Evolutionary conservation across 2,113 vertebrate species (phyloP).

Genomic region (Camelus dromedarius): DNA sequence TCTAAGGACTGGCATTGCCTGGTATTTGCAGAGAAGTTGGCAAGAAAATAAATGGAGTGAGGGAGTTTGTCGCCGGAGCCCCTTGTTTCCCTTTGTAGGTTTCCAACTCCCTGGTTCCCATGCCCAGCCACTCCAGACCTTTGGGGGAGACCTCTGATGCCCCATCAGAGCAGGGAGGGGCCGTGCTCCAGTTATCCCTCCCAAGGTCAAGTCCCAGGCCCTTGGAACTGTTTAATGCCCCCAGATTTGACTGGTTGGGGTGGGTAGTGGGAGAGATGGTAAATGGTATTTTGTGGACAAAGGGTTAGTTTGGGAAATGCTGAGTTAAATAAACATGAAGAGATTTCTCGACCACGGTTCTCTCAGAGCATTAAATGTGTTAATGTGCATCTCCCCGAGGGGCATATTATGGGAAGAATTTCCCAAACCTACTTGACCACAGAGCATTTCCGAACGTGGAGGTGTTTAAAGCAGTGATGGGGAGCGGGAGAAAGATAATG

Average conservation of each 20-base stretch:
- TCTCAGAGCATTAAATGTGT: neutral
- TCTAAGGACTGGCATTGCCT: neutral
- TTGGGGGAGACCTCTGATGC: neutral
- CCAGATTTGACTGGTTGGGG: neutral
- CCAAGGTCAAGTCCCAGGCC: neutral
- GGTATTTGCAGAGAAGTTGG: slow-evolving; percentile 1
- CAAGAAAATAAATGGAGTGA: neutral
- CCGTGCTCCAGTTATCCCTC: neutral
- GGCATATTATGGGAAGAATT: neutral
- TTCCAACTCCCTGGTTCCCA: neutral
- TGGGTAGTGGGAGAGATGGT: neutral
- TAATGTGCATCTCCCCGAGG: neutral
- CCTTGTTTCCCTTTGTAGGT: neutral
- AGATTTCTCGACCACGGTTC: neutral
- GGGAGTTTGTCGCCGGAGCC: neutral
- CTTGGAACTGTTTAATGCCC: neutral
- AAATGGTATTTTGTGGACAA: neutral
- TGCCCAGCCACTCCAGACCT: neutral
- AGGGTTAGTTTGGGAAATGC: neutral
- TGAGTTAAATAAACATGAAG: slow-evolving; percentile 35
- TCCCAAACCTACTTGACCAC: neutral
- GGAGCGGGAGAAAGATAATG: neutral
- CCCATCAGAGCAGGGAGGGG: neutral
- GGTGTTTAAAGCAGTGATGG: neutral
- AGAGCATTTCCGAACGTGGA: neutral